Evolutionary conservation across 2,888 invertebrate genomes (phyloP).

Genomic region (Neoaliturus tenellus): DNA sequence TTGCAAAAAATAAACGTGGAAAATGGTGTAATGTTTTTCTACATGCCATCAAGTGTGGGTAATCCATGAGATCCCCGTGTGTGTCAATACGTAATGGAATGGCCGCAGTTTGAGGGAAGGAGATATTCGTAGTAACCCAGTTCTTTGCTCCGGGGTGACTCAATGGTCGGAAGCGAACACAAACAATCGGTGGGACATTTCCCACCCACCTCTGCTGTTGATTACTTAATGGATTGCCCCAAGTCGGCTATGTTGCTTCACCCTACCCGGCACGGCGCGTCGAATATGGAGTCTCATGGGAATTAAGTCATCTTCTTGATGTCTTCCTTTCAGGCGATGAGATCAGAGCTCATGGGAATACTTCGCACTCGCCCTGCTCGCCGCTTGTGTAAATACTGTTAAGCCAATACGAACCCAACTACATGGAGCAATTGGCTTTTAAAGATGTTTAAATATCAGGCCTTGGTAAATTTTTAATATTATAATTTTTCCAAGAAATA

Average conservation of each 20-base stretch:
- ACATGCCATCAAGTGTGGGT: too few relatives aligned
- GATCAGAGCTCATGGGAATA: neutral
- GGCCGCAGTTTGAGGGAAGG: neutral
- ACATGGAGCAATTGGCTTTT: too few relatives aligned
- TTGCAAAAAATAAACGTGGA: too few relatives aligned
- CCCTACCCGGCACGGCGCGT: neutral
- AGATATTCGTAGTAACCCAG: neutral
- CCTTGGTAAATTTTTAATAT: too few relatives aligned
- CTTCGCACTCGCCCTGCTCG: neutral
- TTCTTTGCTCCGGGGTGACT: neutral
- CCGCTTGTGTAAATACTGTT: neutral
- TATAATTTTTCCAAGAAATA: too few relatives aligned
- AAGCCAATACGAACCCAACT: too few relatives aligned
- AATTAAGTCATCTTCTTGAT: conserved; percentile 33
- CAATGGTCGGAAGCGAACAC: conserved; percentile 2
- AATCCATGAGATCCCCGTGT: too few relatives aligned
- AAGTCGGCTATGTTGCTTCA: neutral
- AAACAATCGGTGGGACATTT: conserved; percentile 5
- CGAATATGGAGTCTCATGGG: neutral
- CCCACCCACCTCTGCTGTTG: neutral
- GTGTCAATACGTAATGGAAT: neutral
- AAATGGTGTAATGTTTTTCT: too few relatives aligned
- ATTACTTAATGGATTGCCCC: conserved; percentile 27
- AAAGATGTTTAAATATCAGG: too few relatives aligned
- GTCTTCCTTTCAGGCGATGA: conserved; percentile 17